Conservation (phyloP, 1,140 invertebrate genomes). For the Dendroctonus valens region DNA sequence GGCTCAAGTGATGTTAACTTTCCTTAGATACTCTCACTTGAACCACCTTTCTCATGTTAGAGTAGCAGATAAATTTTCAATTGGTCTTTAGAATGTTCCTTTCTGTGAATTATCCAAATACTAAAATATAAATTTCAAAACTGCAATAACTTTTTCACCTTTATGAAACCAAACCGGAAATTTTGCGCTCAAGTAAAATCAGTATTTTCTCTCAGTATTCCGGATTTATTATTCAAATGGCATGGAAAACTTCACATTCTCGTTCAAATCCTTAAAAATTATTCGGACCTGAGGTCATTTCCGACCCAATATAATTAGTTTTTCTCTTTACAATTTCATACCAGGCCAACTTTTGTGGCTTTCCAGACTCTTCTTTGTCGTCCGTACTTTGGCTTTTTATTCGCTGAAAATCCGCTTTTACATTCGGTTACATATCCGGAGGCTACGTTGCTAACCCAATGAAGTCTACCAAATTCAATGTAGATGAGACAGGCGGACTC, state of each 20-base stretch:
- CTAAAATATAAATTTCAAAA: too few species aligned
- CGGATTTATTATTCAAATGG: too few species aligned
- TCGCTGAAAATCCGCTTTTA: slow-evolving; percentile 36
- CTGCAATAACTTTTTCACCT: too few species aligned
- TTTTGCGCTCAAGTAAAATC: too few species aligned
- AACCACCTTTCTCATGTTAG: too few species aligned
- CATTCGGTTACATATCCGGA: slow-evolving; percentile 42
- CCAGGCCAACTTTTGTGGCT: slow-evolving; percentile 11
- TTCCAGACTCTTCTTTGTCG: slow-evolving; percentile 19
- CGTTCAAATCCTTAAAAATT: slow-evolving; percentile 12
- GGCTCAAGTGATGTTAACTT: too few species aligned
- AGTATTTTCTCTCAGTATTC: too few species aligned
- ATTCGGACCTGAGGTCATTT: slow-evolving; percentile 5
- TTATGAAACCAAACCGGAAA: too few species aligned
- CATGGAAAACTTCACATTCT: slow-evolving; percentile 6
- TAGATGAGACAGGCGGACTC: slow-evolving; percentile 45
- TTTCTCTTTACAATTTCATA: slow-evolving; percentile 13
- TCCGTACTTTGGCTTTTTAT: slow-evolving; percentile 34
- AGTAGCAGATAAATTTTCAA: too few species aligned
- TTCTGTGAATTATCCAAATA: too few species aligned
- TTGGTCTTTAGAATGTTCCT: too few species aligned
- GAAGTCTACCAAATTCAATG: slow-evolving; percentile 47
- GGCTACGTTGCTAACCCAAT: slow-evolving; percentile 45
- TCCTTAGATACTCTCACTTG: too few species aligned
- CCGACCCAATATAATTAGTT: slow-evolving; percentile 22